Conservation (phyloP, 1,140 invertebrate species). For the Nasonia giraulti region DNA sequence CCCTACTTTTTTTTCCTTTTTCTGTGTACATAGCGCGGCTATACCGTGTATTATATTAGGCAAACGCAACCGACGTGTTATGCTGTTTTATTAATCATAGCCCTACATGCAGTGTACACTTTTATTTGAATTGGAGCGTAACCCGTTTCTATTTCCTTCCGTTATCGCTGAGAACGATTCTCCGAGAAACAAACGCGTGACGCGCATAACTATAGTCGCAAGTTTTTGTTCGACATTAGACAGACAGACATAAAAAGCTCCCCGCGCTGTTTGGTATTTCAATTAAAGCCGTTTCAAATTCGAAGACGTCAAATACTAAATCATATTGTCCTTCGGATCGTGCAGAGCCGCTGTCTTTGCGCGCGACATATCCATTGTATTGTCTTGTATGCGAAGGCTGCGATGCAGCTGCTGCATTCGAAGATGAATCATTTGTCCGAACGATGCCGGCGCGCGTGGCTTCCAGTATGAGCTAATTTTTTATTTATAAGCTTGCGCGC, state of each 20-base stretch:
- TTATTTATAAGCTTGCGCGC: not conserved
- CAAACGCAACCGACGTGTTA: not conserved
- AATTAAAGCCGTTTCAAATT: not conserved
- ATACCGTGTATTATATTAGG: not conserved
- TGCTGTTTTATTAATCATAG: not conserved
- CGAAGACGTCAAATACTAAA: slow-evolving; percentile 12
- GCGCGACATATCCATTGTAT: not conserved
- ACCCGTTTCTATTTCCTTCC: no score
- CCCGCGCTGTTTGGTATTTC: not conserved
- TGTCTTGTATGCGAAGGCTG: not conserved
- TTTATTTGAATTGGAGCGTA: not conserved
- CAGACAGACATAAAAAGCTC: no score
- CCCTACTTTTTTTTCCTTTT: not conserved
- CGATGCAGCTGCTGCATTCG: not conserved
- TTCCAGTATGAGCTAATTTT: slow-evolving; percentile 21
- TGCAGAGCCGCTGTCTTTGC: not conserved
- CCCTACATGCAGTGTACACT: not conserved
- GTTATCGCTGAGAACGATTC: no score
- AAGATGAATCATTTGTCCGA: slow-evolving; percentile 9
- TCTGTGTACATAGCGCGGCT: not conserved
- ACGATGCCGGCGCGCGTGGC: not conserved
- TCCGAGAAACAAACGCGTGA: no score
- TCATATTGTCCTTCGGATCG: slow-evolving; percentile 5
- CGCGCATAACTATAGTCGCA: no score
- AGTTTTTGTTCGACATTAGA: no score